Conservation (phyloP, 2,888 invertebrate genomes). For the Drosophila kanekoi region DNA sequence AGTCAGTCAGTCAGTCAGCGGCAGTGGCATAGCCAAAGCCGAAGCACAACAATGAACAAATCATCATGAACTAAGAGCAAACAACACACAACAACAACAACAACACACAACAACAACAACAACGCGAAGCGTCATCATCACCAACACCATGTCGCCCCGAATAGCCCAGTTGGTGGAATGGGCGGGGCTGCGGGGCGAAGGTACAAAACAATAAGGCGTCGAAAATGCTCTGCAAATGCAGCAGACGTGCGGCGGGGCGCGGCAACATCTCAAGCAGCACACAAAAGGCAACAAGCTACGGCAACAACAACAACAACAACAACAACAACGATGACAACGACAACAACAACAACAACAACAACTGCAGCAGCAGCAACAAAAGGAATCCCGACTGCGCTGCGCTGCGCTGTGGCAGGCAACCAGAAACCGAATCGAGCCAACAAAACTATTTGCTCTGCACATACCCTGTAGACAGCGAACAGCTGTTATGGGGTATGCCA, state of each 20-base stretch:
- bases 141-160: constrained; percentile 13
- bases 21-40: constrained; percentile 24
- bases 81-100: constrained; percentile 27
- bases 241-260: constrained; percentile 22
- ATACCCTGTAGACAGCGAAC: constrained; percentile 31
- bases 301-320: constrained; percentile 13
- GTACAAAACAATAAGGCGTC: constrained; percentile 43
- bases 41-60: constrained; percentile 46
- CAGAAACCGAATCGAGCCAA: constrained; percentile 34
- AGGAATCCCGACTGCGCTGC: constrained; percentile 31
- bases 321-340: not conserved
- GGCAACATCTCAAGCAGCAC: constrained; percentile 56
- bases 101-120: constrained; percentile 31
- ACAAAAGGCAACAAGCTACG: constrained; percentile 50
- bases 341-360: constrained; percentile 4
- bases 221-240: constrained; percentile 25
- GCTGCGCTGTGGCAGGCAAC: constrained; percentile 20
- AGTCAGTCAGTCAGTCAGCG: constrained; percentile 21
- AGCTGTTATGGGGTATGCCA: not conserved
- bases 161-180: not conserved
- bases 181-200: not conserved
- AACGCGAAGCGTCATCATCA: constrained; percentile 22
- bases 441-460: constrained; percentile 33
- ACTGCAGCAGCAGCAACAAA: constrained; percentile 23
- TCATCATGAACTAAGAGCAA: constrained; percentile 46